phyloP scores from a whole-genome alignment of 2,113 vertebrate genomes.

The Odontophorus gujanensis region DNA sequence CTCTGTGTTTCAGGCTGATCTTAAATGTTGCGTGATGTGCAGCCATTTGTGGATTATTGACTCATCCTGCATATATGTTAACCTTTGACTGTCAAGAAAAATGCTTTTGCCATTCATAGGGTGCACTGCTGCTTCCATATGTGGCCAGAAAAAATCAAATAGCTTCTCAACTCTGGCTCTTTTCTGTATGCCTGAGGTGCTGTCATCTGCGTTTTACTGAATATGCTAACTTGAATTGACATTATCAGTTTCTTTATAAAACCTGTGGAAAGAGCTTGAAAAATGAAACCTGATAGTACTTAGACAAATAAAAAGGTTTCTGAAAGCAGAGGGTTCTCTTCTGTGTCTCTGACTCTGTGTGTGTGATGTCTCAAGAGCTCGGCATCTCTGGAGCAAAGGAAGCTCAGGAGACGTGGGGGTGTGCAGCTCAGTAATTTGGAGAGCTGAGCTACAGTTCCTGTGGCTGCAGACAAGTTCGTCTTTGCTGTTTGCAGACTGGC shows the following conservation, averaged over 20 bases:
- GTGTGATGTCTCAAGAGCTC: neutral
- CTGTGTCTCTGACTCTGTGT: neutral
- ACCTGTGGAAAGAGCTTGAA: neutral
- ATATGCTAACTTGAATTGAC: constrained; percentile 18
- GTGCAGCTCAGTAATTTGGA: neutral
- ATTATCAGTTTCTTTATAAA: constrained; percentile 40
- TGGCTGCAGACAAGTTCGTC: fast-evolving
- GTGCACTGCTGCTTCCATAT: constrained; percentile 16
- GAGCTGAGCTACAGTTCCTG: neutral
- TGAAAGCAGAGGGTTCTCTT: neutral
- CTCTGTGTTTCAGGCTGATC: neutral
- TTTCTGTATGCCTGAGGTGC: constrained; percentile 34
- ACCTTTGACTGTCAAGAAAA: neutral
- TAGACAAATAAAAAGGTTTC: neutral
- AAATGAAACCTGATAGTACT: neutral
- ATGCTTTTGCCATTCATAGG: neutral
- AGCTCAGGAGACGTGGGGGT: fast-evolving
- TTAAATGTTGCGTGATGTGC: neutral
- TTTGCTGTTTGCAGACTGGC: neutral
- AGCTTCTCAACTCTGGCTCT: neutral
- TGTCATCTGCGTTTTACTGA: constrained; percentile 27
- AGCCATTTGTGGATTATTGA: neutral
- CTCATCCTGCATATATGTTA: neutral
- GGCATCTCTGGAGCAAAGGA: neutral
- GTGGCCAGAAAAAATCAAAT: neutral